Percentiles rank a stretch among this genome's conserved stretches.
Evolutionary conservation across 30 jellyfish, hydroid and myxozoan genomes (phyloP).

Genomic region (Pelagia noctiluca): DNA sequence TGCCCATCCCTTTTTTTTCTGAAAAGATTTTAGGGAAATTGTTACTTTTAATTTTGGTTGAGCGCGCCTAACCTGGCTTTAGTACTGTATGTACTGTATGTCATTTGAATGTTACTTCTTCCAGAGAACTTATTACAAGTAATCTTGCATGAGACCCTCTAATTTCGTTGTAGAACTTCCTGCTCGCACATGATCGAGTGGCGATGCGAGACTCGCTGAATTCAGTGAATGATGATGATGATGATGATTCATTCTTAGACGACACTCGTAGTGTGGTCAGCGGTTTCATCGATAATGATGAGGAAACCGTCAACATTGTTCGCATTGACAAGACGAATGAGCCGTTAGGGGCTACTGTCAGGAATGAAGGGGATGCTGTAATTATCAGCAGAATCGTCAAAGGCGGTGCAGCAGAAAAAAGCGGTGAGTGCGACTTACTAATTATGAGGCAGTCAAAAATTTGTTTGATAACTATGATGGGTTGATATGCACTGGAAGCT

Average conservation of each 20-base stretch:
- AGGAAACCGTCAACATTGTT: slow-evolving; percentile 83
- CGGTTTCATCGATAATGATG: slow-evolving; percentile 45
- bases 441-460: background rate
- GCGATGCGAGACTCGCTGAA: slow-evolving; percentile 85
- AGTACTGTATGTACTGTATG: too few species aligned
- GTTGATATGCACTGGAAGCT: too few species aligned
- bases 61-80: too few species aligned
- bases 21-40: too few species aligned
- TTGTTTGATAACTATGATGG: background rate
- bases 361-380: slow-evolving; percentile 98
- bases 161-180: slow-evolving; percentile 53
- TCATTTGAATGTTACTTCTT: too few species aligned
- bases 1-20: too few species aligned
- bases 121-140: slow-evolving; percentile 26
- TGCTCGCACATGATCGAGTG: slow-evolving; percentile 80
- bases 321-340: slow-evolving; percentile 94
- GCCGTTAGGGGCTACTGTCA: slow-evolving; percentile 98
- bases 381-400: slow-evolving; percentile 89
- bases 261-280: slow-evolving; percentile 1
- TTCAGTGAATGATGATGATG: slow-evolving; percentile 37
- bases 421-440: slow-evolving; percentile 75
- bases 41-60: too few species aligned
- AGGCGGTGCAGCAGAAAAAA: slow-evolving; percentile 99
- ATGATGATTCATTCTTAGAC: slow-evolving; percentile 38
- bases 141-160: slow-evolving; percentile 30